Evolutionary conservation across 2,888 invertebrate genomes (phyloP).

Genomic region (Andrena fulva): DNA sequence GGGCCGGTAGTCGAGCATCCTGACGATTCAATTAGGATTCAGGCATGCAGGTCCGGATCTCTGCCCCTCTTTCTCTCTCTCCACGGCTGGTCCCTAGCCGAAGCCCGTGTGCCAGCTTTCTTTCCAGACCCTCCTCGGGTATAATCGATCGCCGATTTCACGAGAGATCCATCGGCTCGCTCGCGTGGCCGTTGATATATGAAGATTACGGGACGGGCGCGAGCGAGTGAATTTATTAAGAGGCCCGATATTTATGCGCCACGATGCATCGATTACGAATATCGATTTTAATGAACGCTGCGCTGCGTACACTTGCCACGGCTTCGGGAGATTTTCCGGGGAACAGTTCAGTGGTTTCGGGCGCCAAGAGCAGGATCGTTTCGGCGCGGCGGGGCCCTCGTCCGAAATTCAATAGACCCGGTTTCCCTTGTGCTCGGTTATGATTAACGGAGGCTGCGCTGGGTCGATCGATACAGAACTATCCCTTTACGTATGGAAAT

Average conservation of each 20-base stretch:
- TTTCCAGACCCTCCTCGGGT: slow-evolving; percentile 66
- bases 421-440: slow-evolving; percentile 24
- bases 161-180: slow-evolving; percentile 63
- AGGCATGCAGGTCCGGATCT: slow-evolving; percentile 73
- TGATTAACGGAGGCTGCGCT: slow-evolving; percentile 36
- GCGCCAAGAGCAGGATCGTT: not conserved
- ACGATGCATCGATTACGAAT: slow-evolving; percentile 2
- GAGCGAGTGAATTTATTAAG: slow-evolving; percentile 10
- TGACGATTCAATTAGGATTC: slow-evolving; percentile 83
- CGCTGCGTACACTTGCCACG: not conserved
- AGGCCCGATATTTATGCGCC: not conserved
- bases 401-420: slow-evolving; percentile 37
- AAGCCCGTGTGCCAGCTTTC: slow-evolving; percentile 50
- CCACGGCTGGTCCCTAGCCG: slow-evolving; percentile 40
- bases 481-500: slow-evolving; percentile 59
- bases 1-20: slow-evolving; percentile 73
- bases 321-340: not conserved
- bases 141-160: slow-evolving; percentile 78
- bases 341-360: not conserved
- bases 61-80: slow-evolving; percentile 26
- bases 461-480: slow-evolving; percentile 49
- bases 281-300: not conserved
- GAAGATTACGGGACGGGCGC: slow-evolving; percentile 61
- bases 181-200: slow-evolving; percentile 73
- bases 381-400: not conserved